phyloP scores from a whole-genome alignment of 2,797 vertebrate species.

The Eremophila alpestris region DNA sequence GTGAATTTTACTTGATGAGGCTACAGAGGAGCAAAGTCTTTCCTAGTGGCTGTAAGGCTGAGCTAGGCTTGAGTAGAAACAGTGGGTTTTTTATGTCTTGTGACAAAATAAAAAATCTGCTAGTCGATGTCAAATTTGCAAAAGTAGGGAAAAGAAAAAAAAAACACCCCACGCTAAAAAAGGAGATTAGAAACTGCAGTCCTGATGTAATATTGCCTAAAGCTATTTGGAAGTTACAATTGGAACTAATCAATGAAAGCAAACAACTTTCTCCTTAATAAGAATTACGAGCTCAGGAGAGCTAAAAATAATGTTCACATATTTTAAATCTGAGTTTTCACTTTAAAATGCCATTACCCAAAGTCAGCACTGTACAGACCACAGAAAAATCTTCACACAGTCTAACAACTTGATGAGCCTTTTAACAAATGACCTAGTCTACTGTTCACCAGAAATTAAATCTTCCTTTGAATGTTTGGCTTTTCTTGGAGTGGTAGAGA shows the following conservation, averaged over 20 bases:
- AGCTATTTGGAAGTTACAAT: background rate
- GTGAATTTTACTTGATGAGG: background rate
- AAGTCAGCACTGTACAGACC: background rate
- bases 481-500: background rate
- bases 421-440: background rate
- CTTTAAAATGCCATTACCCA: background rate
- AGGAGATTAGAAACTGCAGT: background rate
- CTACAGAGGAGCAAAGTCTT: background rate
- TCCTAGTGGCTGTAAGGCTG: rapidly evolving
- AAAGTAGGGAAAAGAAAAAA: background rate
- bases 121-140: background rate
- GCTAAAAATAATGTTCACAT: constrained; percentile 1
- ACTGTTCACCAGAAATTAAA: background rate
- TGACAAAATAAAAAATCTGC: background rate
- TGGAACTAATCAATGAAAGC: constrained; percentile 20
- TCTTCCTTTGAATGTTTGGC: background rate
- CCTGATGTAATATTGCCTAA: background rate
- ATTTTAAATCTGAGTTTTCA: constrained; percentile 34
- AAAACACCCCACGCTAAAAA: background rate
- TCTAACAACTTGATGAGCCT: background rate
- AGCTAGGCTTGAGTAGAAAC: background rate
- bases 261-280: constrained; percentile 14
- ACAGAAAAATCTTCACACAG: background rate
- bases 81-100: background rate
- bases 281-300: background rate